These are phyloP conservation scores for Cryptophagus acutangulus DNA, from an alignment of 2,888 invertebrate genomes.

Conservation along the genomic window DNA sequence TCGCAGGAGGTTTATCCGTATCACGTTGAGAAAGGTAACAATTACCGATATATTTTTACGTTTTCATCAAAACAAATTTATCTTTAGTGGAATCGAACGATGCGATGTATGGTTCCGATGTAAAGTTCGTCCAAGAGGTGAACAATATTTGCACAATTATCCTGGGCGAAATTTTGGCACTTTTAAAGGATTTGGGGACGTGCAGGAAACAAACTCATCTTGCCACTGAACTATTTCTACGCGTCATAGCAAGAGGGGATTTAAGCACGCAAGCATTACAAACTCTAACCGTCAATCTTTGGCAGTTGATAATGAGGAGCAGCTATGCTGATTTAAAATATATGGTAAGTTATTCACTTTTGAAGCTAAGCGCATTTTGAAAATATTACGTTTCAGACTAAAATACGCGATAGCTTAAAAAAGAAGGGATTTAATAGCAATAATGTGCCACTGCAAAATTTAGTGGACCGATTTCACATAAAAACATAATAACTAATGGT, in stretches of 20 bases:
- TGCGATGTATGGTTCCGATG: constrained; percentile 82
- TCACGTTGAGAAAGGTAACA: constrained; percentile 72
- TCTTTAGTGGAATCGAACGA: constrained; percentile 86
- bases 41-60: neutral
- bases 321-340: constrained; percentile 39
- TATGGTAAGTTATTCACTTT: constrained; percentile 35
- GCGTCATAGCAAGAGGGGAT: constrained; percentile 63
- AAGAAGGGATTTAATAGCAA: constrained; percentile 21
- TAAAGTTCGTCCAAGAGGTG: constrained; percentile 76
- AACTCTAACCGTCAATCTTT: constrained; percentile 71
- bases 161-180: constrained; percentile 67
- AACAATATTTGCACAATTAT: constrained; percentile 72
- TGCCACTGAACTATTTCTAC: constrained; percentile 68
- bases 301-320: constrained; percentile 72
- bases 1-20: constrained; percentile 81
- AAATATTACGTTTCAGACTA: constrained; percentile 28
- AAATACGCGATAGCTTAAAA: constrained; percentile 30
- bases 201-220: constrained; percentile 65
- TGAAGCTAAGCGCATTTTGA: constrained; percentile 5
- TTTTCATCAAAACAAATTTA: constrained; percentile 9
- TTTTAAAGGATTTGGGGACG: constrained; percentile 60
- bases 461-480: constrained; percentile 29
- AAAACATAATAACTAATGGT: constrained; percentile 7
- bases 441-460: constrained; percentile 24
- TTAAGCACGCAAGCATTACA: constrained; percentile 55